A percentile compares a stretch with the other conserved stretches of the same genome.
phyloP scores from a whole-genome alignment of 1,140 invertebrate species.

The Brachionus manjavacas region DNA sequence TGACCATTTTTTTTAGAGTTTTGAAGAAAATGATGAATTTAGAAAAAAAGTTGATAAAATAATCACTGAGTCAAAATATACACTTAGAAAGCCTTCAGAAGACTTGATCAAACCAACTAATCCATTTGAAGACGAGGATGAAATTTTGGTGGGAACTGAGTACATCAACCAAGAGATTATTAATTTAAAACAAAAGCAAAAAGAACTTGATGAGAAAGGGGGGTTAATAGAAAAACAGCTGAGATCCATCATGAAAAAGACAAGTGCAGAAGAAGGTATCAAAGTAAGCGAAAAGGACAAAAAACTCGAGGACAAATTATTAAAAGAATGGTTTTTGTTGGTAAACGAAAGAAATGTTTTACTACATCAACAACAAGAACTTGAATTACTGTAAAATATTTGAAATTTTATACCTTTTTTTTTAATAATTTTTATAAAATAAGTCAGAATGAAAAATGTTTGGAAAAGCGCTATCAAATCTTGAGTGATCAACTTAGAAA shows the following conservation, averaged over 20 bases:
- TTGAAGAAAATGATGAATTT: neutral
- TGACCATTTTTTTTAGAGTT: neutral
- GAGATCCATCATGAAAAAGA: constrained; percentile 9
- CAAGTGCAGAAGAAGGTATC: neutral
- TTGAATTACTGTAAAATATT: constrained; percentile 21
- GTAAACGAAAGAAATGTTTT: constrained; percentile 31
- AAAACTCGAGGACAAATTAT: constrained; percentile 17
- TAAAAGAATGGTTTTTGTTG: constrained; percentile 38
- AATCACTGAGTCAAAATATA: neutral
- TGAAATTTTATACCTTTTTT: neutral
- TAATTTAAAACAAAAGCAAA: constrained; percentile 23
- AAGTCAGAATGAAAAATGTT: constrained; percentile 39
- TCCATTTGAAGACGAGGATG: constrained; percentile 18
- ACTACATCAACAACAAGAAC: constrained; percentile 26
- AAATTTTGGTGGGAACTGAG: neutral
- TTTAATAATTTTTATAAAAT: neutral
- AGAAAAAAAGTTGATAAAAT: neutral
- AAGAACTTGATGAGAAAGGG: constrained; percentile 25
- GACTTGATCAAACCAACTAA: neutral
- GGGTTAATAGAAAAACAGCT: neutral
- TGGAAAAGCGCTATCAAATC: constrained; percentile 5
- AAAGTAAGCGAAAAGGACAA: neutral
- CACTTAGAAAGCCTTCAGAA: neutral
- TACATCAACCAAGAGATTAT: constrained; percentile 24
- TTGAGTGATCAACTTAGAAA: constrained; percentile 24